Conservation (phyloP, 2,888 invertebrate genomes). For the Osedax fenrisi region DNA sequence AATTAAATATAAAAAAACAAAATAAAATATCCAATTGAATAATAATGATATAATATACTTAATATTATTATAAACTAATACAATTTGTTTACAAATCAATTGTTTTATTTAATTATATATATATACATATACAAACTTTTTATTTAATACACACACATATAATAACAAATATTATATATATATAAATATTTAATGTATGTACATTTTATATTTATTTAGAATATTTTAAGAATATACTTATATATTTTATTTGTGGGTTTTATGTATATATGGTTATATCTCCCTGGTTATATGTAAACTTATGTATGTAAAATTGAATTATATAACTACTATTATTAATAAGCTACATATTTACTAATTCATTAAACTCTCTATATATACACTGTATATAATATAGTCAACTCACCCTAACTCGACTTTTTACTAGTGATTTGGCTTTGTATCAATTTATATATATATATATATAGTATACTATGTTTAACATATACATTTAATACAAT, state of each 20-base stretch:
- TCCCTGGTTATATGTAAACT: neutral
- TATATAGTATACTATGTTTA: too few relatives aligned
- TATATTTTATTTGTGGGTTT: neutral
- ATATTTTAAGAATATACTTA: neutral
- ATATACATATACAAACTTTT: neutral
- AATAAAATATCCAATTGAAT: too few relatives aligned
- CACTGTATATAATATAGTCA: too few relatives aligned
- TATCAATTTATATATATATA: too few relatives aligned
- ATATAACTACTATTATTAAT: neutral
- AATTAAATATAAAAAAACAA: too few relatives aligned
- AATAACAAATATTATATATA: too few relatives aligned
- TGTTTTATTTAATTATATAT: neutral
- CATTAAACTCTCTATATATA: too few relatives aligned
- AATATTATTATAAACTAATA: neutral
- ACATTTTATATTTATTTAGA: neutral
- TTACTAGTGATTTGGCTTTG: too few relatives aligned
- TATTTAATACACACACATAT: too few relatives aligned
- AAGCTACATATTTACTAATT: neutral
- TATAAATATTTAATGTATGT: neutral
- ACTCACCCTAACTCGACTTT: too few relatives aligned
- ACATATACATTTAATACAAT: too few relatives aligned
- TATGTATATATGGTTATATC: neutral
- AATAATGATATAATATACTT: neutral
- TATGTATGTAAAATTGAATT: neutral
- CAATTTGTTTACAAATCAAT: neutral